Evolutionary conservation across 1,140 invertebrate genomes (phyloP).

Genomic region (Carposina sasakii): DNA sequence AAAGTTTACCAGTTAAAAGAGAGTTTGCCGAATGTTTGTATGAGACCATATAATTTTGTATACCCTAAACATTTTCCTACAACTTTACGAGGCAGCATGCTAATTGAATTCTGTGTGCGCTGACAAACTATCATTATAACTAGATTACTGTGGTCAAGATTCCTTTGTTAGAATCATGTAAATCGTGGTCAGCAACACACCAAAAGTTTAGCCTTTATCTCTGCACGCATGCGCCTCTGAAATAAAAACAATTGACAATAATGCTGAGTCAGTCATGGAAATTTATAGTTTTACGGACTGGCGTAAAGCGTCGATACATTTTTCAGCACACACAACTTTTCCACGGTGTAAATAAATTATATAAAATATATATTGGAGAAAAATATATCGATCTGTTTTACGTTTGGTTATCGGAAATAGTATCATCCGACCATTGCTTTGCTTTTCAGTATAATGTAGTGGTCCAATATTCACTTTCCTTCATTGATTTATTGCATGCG

Average conservation of each 20-base stretch:
- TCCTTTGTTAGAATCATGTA: conserved; percentile 21
- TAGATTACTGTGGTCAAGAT: too few species aligned
- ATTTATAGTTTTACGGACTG: conserved; percentile 34
- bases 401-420: too few species aligned
- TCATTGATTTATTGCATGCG: too few species aligned
- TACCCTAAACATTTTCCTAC: conserved; percentile 12
- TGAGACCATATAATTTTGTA: conserved; percentile 30
- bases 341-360: too few species aligned
- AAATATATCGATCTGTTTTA: too few species aligned
- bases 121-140: conserved; percentile 54
- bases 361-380: too few species aligned
- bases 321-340: too few species aligned
- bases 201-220: conserved; percentile 61
- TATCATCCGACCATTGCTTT: conserved; percentile 60
- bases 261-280: conserved; percentile 70
- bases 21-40: conserved; percentile 10
- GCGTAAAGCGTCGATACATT: not conserved
- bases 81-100: conserved; percentile 64
- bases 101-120: conserved; percentile 63
- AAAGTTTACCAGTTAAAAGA: not conserved
- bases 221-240: conserved; percentile 70
- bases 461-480: conserved; percentile 53
- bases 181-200: conserved; percentile 63
- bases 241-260: conserved; percentile 65
- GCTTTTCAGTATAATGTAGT: conserved; percentile 19